A percentile compares a stretch with the other conserved stretches of the same genome.
These are phyloP conservation scores for Bacillus rossius DNA, from an alignment of 1,140 invertebrate species.

Conservation along the genomic window DNA sequence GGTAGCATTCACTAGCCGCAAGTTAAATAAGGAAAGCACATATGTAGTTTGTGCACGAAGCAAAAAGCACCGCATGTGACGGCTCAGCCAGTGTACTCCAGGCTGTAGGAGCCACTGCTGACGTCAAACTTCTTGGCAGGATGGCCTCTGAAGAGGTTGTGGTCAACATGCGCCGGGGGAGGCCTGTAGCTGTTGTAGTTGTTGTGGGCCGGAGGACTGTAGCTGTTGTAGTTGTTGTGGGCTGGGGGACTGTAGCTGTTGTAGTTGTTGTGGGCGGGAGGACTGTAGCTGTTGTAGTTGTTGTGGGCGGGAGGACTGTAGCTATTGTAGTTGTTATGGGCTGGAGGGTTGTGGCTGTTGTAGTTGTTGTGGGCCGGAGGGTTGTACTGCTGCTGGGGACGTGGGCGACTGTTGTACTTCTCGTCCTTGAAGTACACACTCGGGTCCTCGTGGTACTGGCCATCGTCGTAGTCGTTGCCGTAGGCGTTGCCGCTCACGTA, in stretches of 20 bases:
- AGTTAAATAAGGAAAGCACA: too few relatives aligned
- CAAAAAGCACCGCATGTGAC: too few relatives aligned
- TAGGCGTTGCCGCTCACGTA: slow-evolving; percentile 37
- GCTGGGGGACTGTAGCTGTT: slow-evolving; percentile 1
- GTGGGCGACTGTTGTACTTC: slow-evolving; percentile 53
- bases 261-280: neutral
- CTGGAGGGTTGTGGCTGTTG: slow-evolving; percentile 1
- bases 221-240: slow-evolving; percentile 30
- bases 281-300: neutral
- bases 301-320: slow-evolving; percentile 35
- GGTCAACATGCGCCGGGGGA: neutral
- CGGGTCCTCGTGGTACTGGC: slow-evolving; percentile 76
- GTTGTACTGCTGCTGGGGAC: slow-evolving; percentile 21
- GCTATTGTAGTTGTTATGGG: slow-evolving; percentile 26
- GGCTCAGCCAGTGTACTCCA: slow-evolving; percentile 50
- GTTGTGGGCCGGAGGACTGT: slow-evolving; percentile 34
- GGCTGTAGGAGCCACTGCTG: slow-evolving; percentile 60
- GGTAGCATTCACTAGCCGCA: too few relatives aligned
- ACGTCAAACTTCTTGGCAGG: slow-evolving; percentile 58
- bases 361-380: neutral
- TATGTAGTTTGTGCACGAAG: too few relatives aligned
- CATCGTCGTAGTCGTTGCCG: slow-evolving; percentile 56
- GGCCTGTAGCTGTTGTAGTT: neutral
- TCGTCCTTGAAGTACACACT: slow-evolving; percentile 69
- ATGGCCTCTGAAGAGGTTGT: slow-evolving; percentile 46